Evolutionary conservation across 2,797 vertebrate species (phyloP), one percentile per base, ranked within the genome.

Genomic region (Myripristis murdjan): DNA sequence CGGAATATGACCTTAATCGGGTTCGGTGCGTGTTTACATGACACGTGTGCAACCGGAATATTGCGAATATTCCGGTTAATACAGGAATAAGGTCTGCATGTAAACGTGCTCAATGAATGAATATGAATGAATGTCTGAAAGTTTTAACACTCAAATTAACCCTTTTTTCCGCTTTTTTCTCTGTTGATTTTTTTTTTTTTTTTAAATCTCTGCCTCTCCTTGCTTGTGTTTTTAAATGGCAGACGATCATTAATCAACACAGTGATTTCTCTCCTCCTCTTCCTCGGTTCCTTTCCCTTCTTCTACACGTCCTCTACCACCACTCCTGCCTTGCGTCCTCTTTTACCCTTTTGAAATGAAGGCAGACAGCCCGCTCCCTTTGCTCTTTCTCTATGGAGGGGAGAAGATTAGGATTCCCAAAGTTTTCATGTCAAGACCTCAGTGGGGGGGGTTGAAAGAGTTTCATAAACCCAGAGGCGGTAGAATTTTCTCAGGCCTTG

Each of bases 201-300:
- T n/a, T n/a, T n/a, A n/a, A n/a, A 83, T 78, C 54, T 72, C 39
- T n/a, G 7, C 43, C 68, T 79, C 35, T 24, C 63, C 58, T 75
- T 82, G 78, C 86, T 84, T 81, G 44, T 69, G 69, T 81, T 79
- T 81, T 44, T 47, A 47, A 71, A 78, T 74, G 72, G 85, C 85
- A 71, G 86, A 84, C 89, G 73, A 91, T 89, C 77, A 70, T 66
- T 77, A 79, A 87, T 88, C 84, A 85, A 7, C 59, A 0, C 64
- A 2, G 37, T 56, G 53, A 15, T 16, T 47, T 56, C 44, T 8
- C 58, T 5, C 62, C 46, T 72, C 55, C 55, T 64, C 46, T 28
- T 41, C 28, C 59, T 59, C 23, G 65, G 63, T 57, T 48, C 33
- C 52, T 73, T 66, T 33, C 33, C 24, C 26, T 79, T 75, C 71